Evolutionary conservation across 2,888 invertebrate species (phyloP).

Genomic region (Autographa pulchrina): DNA sequence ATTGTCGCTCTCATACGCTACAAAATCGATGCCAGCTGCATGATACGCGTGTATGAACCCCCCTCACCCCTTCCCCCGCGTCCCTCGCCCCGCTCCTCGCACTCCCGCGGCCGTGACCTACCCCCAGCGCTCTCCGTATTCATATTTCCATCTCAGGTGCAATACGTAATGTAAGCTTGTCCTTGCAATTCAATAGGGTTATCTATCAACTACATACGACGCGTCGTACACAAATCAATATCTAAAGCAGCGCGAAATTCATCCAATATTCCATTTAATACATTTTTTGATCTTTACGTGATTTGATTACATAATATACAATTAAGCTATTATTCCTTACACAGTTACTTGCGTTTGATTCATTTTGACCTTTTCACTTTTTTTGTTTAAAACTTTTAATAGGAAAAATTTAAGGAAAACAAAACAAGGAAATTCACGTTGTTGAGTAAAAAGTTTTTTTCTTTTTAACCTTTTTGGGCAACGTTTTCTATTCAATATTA

Average conservation of each 20-base stretch:
- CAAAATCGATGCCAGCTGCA: too few relatives aligned
- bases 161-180: neutral
- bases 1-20: neutral
- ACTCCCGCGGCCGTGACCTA: neutral
- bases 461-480: too few relatives aligned
- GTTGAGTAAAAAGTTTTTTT: too few relatives aligned
- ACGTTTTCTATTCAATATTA: too few relatives aligned
- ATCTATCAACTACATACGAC: neutral
- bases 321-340: neutral
- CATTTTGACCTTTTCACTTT: neutral
- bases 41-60: too few relatives aligned
- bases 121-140: constrained; percentile 7
- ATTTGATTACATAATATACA: neutral
- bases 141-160: constrained; percentile 13
- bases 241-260: too few relatives aligned
- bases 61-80: neutral
- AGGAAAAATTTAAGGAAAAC: neutral
- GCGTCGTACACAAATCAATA: neutral
- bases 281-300: neutral
- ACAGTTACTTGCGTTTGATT: neutral
- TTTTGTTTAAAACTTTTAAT: neutral
- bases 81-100: neutral
- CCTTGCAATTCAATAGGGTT: neutral
- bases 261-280: neutral
- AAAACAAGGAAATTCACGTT: too few relatives aligned